These are phyloP conservation scores for Anastrepha ludens DNA, from an alignment of 1,140 invertebrate genomes.

Conservation along the genomic window DNA sequence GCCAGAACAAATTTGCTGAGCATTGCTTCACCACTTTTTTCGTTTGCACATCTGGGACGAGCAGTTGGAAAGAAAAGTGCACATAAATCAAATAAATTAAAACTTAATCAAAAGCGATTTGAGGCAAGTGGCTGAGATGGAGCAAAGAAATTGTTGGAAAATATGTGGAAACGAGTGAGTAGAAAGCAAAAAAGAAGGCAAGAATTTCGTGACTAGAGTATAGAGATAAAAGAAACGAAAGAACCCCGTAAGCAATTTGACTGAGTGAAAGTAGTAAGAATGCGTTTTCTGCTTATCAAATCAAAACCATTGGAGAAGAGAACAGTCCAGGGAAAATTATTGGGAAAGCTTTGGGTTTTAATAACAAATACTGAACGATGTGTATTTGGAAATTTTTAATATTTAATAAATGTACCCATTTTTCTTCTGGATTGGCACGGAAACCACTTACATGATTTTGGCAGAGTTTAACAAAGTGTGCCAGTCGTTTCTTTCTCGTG, in stretches of 20 bases:
- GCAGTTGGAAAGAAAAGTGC: neutral
- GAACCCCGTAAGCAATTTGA: neutral
- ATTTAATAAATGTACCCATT: no score
- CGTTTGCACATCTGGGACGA: neutral
- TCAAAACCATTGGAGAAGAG: no score
- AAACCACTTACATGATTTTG: no score
- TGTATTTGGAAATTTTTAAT: no score
- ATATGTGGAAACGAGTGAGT: neutral
- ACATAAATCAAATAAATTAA: conserved; percentile 46
- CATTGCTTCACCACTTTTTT: neutral
- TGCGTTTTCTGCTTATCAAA: no score
- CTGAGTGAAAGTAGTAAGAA: neutral
- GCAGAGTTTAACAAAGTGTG: no score
- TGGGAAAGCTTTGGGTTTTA: no score
- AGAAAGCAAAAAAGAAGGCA: neutral
- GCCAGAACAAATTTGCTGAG: neutral
- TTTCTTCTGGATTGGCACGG: no score
- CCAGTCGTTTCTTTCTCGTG: no score
- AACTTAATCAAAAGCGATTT: conserved; percentile 43
- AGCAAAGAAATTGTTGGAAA: neutral
- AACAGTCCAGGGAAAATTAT: no score
- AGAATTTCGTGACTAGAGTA: neutral
- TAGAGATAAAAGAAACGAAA: neutral
- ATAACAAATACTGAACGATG: no score
- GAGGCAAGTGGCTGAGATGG: conserved; percentile 10